Evolutionary conservation across 2,888 invertebrate species (phyloP).

Genomic region (Chrysolina americana): DNA sequence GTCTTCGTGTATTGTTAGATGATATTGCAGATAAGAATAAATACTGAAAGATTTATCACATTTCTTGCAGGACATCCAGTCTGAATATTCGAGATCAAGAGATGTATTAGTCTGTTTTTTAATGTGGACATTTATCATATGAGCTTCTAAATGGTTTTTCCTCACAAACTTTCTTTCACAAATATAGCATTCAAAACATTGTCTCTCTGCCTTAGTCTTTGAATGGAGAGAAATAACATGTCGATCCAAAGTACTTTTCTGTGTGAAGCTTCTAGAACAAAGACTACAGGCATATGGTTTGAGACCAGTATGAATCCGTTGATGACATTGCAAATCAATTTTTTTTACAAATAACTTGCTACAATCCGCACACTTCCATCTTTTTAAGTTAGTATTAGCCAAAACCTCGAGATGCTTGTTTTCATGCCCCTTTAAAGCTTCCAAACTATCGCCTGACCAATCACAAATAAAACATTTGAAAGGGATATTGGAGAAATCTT

Average conservation of each 20-base stretch:
- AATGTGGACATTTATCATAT: constrained; percentile 54
- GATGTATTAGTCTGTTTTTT: constrained; percentile 53
- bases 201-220: constrained; percentile 53
- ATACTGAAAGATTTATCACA: constrained; percentile 59
- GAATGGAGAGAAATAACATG: constrained; percentile 59
- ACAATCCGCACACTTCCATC: constrained; percentile 43
- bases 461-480: constrained; percentile 36
- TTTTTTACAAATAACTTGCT: constrained; percentile 42
- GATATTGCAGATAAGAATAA: constrained; percentile 39
- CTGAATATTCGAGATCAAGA: constrained; percentile 37
- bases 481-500: not conserved
- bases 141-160: constrained; percentile 54
- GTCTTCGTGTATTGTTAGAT: constrained; percentile 34
- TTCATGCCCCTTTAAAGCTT: constrained; percentile 34
- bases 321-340: constrained; percentile 45
- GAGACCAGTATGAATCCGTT: constrained; percentile 44
- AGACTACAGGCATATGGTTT: constrained; percentile 56
- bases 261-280: constrained; percentile 59
- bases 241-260: constrained; percentile 58
- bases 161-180: constrained; percentile 57
- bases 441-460: constrained; percentile 35
- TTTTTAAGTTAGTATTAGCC: constrained; percentile 26
- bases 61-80: constrained; percentile 48
- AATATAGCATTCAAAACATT: constrained; percentile 52
- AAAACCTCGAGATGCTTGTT: constrained; percentile 35